Evolutionary conservation across 2,113 vertebrate genomes (phyloP), one percentile per base, ranked within the genome.

Genomic region (Microcebus griseorufus): DNA sequence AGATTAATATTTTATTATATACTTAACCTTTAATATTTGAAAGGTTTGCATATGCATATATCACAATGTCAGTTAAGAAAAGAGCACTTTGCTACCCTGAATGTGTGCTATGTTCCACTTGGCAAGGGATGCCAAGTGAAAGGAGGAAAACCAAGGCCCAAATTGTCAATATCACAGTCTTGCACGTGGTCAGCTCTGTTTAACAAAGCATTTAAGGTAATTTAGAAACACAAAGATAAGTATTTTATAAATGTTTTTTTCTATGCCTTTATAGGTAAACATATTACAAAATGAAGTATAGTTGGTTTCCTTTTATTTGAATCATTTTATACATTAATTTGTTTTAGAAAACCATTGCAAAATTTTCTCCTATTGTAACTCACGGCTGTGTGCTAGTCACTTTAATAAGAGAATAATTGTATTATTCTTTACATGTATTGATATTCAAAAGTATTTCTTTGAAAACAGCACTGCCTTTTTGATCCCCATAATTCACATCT

Each of bases 341-440:
- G 80, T n/a, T 87, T 92, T 84, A 70, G 39, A 82, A 37, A 18
- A n/a, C 34, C 34, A 75, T 39, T 67, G 25, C 39, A 37, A 93
- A 94, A 93, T 27, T 1, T 25, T 22, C 27, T 65, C 16, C 18
- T 16, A 78, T 10, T 88, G 0, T 84, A 58, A 58, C 70, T 64
- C 48, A 32, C n/a, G 29, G 69, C 5, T 73, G 32, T 12, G 27
- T 29, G 29, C 78, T 62, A 32, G 37, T 65, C 29, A 37, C 17
- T 82, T 76, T 96, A 88, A 85, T 88, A 87, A 88, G 45, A 86
- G 53, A 86, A 93, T 67, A n/a, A 70, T 60, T 91, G 9, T 5
- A 86, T 51, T 34, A 10, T 82, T 18, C 23, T 90, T n/a, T 64
- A 45, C 9, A 67, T 64, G 25, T 39, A 51, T 70, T 89, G n/a